phyloP scores from a whole-genome alignment of 1,140 invertebrate genomes.

The Leucophenga varia region DNA sequence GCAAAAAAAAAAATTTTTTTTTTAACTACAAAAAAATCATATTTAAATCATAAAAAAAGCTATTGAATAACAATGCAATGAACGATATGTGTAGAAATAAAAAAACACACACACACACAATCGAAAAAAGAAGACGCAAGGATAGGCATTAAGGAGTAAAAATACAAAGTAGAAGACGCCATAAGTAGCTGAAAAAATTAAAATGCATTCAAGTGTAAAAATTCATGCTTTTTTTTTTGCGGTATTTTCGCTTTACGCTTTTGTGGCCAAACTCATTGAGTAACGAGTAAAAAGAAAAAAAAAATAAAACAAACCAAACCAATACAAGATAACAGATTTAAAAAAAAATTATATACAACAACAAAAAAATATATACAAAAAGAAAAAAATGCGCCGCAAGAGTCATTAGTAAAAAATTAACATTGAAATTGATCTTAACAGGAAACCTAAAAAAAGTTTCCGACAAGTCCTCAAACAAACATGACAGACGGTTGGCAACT shows the following conservation, averaged over 20 bases:
- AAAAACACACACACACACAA: conserved; percentile 22
- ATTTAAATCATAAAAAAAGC: conserved; percentile 2
- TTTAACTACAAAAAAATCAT: too few species aligned
- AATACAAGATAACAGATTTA: neutral
- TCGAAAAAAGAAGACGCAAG: conserved; percentile 5
- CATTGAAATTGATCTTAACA: conserved; percentile 53
- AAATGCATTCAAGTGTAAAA: conserved; percentile 45
- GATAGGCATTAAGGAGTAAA: conserved; percentile 10
- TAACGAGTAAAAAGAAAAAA: too few species aligned
- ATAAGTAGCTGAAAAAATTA: conserved; percentile 41
- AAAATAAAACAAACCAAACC: too few species aligned
- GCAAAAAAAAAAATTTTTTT: conserved; percentile 7
- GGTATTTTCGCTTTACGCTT: conserved; percentile 39
- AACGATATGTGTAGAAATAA: conserved; percentile 31
- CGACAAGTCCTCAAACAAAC: neutral
- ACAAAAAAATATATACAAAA: conserved; percentile 10
- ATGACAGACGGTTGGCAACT: conserved; percentile 7
- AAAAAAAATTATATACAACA: conserved; percentile 5
- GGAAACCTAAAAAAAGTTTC: conserved; percentile 52
- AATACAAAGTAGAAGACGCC: conserved; percentile 10
- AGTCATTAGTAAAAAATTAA: conserved; percentile 27
- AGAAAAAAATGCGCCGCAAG: neutral
- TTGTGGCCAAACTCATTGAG: too few species aligned
- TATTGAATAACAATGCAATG: conserved; percentile 38
- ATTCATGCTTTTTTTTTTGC: conserved; percentile 27